Percentiles rank a stretch among this genome's conserved stretches.
Conservation (phyloP, 2,888 invertebrate genomes). For the Uropetala carovei region DNA sequence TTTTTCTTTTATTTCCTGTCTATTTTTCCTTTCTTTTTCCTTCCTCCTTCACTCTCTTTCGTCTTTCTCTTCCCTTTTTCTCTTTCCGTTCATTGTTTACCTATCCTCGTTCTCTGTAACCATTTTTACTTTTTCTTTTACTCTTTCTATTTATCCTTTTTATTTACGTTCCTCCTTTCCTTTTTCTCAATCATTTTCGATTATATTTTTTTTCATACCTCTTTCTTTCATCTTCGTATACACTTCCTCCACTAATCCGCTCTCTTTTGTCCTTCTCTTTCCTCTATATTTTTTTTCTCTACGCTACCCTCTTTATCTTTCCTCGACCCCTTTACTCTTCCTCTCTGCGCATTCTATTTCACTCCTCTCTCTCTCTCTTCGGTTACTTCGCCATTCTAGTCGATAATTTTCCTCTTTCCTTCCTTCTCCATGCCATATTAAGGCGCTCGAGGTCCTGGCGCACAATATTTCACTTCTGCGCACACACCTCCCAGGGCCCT, state of each 20-base stretch:
- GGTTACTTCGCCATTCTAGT: background rate
- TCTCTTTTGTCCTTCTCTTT: background rate
- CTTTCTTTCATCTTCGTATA: background rate
- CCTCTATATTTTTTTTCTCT: background rate
- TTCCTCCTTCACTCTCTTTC: background rate
- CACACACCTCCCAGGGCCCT: background rate
- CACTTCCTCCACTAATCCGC: conserved; percentile 64
- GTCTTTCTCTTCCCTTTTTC: background rate
- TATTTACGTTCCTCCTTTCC: background rate
- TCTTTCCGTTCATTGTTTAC: background rate
- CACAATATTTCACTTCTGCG: background rate
- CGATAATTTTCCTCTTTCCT: background rate
- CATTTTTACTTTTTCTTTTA: background rate
- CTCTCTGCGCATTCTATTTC: background rate
- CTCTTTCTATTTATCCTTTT: background rate
- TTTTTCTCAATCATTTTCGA: background rate
- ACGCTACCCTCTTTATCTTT: background rate
- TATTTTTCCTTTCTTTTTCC: background rate
- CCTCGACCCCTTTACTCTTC: background rate
- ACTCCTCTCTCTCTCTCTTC: background rate
- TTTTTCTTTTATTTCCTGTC: background rate
- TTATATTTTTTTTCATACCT: background rate
- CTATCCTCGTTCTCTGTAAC: too few species aligned
- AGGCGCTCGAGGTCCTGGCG: background rate
- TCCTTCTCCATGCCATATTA: background rate